These are phyloP conservation scores for Muraenolepis orangiensis DNA, from an alignment of 2,797 vertebrate genomes.

Conservation along the genomic window DNA sequence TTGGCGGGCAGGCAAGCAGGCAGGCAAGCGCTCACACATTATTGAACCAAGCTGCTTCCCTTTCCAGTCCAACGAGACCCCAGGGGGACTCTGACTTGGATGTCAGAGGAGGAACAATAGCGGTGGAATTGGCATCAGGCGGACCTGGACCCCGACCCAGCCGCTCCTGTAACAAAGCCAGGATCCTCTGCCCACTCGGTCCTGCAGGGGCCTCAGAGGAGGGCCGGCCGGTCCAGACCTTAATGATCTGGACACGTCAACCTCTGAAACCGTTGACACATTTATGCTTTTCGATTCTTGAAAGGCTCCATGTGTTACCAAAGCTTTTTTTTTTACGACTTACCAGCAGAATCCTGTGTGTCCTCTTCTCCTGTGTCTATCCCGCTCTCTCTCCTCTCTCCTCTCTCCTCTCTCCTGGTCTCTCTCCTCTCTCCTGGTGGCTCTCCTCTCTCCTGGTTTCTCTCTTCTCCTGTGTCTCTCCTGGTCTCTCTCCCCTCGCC, in stretches of 20 bases:
- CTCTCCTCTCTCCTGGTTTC: too few relatives aligned
- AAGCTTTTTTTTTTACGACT: background rate
- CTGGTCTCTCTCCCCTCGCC: too few relatives aligned
- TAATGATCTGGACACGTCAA: too few relatives aligned
- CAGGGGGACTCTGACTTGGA: background rate
- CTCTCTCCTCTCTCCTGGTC: too few relatives aligned
- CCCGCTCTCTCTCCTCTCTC: too few relatives aligned
- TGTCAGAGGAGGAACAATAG: constrained; percentile 51
- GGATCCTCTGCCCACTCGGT: constrained; percentile 70
- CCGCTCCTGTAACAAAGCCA: constrained; percentile 63
- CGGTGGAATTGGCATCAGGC: constrained; percentile 40
- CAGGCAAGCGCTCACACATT: background rate
- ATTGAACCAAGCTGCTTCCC: background rate
- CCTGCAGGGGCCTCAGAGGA: too few relatives aligned
- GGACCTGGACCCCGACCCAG: constrained; percentile 59
- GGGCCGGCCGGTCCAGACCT: too few relatives aligned
- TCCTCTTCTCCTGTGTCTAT: background rate
- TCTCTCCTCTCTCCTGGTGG: too few relatives aligned
- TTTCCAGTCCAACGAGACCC: background rate
- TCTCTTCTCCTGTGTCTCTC: too few relatives aligned
- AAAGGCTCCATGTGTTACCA: background rate
- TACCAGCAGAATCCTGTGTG: background rate
- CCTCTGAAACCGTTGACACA: background rate
- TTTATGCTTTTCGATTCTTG: background rate
- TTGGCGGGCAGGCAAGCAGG: background rate